Evolutionary conservation across 2,113 vertebrate genomes (phyloP).

Genomic region (Azemiops feae): DNA sequence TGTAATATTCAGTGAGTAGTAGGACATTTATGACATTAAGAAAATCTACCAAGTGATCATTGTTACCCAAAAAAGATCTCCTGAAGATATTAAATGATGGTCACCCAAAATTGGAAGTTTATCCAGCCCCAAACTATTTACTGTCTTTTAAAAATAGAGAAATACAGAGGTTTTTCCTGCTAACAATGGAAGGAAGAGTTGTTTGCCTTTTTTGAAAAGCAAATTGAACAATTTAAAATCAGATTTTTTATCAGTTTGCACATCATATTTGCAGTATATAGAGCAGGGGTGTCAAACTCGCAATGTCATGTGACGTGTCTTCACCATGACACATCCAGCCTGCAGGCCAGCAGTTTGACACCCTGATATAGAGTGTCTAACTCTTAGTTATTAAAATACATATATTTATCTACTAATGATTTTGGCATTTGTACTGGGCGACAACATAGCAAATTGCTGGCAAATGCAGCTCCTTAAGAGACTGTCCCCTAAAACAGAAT

Average conservation of each 20-base stretch:
- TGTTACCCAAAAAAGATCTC: not conserved
- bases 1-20: not conserved
- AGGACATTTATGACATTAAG: not conserved
- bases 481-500: not conserved
- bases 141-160: not conserved
- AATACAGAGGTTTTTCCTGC: not conserved
- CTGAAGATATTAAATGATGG: not conserved
- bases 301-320: no score
- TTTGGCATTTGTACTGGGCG: not conserved
- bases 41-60: not conserved
- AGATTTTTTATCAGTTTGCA: not conserved
- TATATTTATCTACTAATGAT: not conserved
- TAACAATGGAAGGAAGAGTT: not conserved
- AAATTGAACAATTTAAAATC: not conserved
- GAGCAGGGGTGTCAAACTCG: no score
- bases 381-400: no score
- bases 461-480: not conserved
- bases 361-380: no score
- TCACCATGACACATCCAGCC: no score
- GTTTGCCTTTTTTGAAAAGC: not conserved
- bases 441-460: not conserved
- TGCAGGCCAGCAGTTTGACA: no score
- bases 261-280: not conserved
- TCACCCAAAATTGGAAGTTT: not conserved
- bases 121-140: not conserved